Evolutionary conservation across 2,888 invertebrate species (phyloP), one percentile per base, ranked within the genome.

Genomic region (Heliothis peltigera): DNA sequence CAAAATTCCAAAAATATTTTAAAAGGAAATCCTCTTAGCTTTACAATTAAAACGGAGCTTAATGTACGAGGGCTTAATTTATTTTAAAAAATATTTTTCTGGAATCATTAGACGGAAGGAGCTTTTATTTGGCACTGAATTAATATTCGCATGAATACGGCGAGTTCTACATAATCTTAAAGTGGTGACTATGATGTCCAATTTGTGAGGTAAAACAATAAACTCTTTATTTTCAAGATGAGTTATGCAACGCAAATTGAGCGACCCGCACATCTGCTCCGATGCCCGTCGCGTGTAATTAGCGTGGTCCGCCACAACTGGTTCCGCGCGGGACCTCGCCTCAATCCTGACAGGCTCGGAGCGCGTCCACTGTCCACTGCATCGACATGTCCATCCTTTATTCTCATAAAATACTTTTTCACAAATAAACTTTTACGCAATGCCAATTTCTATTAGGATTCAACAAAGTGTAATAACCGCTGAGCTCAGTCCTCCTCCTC

Each of bases 371-470:
- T 60, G 55, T 66, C 77, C 76, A 64, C 49, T 61, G 55, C 49
- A 22, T 28, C 54, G 43, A 60, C 54, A 64, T 49, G 25, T 42
- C 35, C 60, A 64, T 72, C 70, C 53, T 68, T 71, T 65, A 71
- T 69, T 64, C 61, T 59, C 53, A 17, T 57, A 42, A 39, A 62
- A 56, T 44, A 59, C 60, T 18, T 42, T 60, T 48, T 22, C 58
- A 32, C 58, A 25, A 35, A 53, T 46, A 54, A 78, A 79, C 72
- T 77, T 66, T 63, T 72, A 79, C 64, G 70, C 70, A 58, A 12
- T n/a, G 53, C 63, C 81, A 79, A 84, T 85, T 85, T 85, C 85
- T 85, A 80, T 19, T 19, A 79, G 77, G 82, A 56, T 69, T 53
- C n/a, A 32, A 62, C 62, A 75, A 80, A 79, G 77, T 83, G 83